phyloP scores from a whole-genome alignment of 1,140 invertebrate genomes.

The Aphaenogaster floridana region DNA sequence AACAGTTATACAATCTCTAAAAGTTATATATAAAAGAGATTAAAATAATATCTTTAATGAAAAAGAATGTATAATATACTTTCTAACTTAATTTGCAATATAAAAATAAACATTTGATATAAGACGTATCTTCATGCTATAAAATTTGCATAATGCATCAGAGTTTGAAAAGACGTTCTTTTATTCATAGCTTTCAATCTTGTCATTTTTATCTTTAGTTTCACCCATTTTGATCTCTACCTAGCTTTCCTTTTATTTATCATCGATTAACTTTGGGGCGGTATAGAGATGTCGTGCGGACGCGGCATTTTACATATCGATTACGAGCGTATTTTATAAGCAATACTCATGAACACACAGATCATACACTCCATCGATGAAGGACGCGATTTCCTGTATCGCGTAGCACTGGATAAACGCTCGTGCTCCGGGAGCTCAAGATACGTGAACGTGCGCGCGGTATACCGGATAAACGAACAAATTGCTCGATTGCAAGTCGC shows the following conservation, averaged over 20 bases:
- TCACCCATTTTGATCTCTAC: background rate
- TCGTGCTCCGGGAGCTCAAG: background rate
- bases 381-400: constrained; percentile 35
- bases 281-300: background rate
- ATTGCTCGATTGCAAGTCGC: constrained; percentile 49
- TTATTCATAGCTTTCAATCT: constrained; percentile 1
- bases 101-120: constrained; percentile 14
- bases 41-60: background rate
- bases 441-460: constrained; percentile 11
- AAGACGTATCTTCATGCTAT: background rate
- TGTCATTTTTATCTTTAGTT: background rate
- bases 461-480: constrained; percentile 39
- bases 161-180: background rate
- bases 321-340: background rate
- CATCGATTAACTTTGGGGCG: constrained; percentile 8
- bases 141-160: background rate
- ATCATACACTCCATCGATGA: constrained; percentile 32
- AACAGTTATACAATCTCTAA: background rate
- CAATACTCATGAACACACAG: background rate
- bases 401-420: constrained; percentile 30
- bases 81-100: background rate
- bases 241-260: background rate
- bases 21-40: background rate
- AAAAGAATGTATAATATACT: background rate
- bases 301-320: background rate